phyloP scores from a whole-genome alignment of 2,888 invertebrate species.

The Ophion ellenae region DNA sequence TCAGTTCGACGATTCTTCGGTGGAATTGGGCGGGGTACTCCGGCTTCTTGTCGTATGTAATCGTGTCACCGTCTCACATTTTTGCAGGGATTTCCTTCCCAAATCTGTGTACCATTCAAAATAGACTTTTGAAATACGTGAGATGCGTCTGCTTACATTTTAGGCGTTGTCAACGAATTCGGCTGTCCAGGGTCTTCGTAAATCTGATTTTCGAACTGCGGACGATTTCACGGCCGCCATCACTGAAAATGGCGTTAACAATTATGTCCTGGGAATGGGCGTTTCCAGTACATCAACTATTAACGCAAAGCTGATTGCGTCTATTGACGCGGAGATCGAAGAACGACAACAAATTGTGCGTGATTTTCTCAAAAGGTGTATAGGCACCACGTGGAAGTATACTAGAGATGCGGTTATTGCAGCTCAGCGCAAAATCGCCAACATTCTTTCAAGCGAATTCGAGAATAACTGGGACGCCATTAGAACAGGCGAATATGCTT shows the following conservation, averaged over 20 bases:
- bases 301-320: no score
- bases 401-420: not conserved
- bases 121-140: no score
- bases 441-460: not conserved
- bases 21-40: not conserved
- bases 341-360: not conserved
- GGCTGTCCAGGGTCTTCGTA: no score
- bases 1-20: slow-evolving; percentile 16
- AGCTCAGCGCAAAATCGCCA: not conserved
- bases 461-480: not conserved
- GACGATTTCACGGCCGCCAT: no score
- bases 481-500: not conserved
- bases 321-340: not conserved
- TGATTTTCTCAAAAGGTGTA: not conserved
- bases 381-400: not conserved
- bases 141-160: no score
- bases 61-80: not conserved
- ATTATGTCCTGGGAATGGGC: not conserved
- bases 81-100: not conserved
- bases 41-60: not conserved
- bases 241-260: not conserved
- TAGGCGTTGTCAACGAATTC: no score
- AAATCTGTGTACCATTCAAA: not conserved
- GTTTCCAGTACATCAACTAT: not conserved
- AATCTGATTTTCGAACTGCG: no score